These are phyloP conservation scores for Pseudomyrmex pallidus DNA, from an alignment of 1,140 invertebrate species.

Conservation along the genomic window DNA sequence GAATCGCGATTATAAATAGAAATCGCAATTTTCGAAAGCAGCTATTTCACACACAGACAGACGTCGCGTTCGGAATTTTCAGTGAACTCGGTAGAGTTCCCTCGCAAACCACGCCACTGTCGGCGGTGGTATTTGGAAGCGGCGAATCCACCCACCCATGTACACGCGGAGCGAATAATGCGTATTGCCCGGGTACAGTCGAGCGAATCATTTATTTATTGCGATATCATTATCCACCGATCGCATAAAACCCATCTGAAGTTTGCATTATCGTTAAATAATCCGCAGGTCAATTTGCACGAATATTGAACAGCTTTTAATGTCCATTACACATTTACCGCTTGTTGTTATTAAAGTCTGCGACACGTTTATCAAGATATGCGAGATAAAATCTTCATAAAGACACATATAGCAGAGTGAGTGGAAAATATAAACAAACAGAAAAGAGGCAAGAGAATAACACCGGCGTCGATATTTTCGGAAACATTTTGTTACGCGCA, in stretches of 20 bases:
- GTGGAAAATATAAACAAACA: background rate
- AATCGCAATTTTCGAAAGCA: background rate
- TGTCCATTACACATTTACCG: constrained; percentile 26
- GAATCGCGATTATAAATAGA: background rate
- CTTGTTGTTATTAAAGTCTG: constrained; percentile 44
- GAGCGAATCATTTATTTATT: constrained; percentile 60
- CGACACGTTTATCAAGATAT: background rate
- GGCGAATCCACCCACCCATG: background rate
- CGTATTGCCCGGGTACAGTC: constrained; percentile 15
- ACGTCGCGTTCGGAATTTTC: background rate
- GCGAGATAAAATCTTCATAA: background rate
- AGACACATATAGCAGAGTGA: background rate
- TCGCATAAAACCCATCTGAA: constrained; percentile 65
- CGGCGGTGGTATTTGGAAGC: constrained; percentile 6
- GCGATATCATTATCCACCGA: constrained; percentile 49
- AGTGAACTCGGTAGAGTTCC: background rate
- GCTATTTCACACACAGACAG: background rate
- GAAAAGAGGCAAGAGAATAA: background rate
- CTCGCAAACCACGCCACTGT: background rate
- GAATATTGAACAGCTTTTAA: constrained; percentile 58
- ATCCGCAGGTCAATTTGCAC: constrained; percentile 61
- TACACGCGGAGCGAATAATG: constrained; percentile 33
- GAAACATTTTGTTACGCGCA: background rate
- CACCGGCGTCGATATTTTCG: background rate
- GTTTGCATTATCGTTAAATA: constrained; percentile 67